A percentile compares a stretch with the other conserved stretches of the same genome.
phyloP scores from a whole-genome alignment of 2,888 invertebrate genomes.

The Oeneis ivallda region DNA sequence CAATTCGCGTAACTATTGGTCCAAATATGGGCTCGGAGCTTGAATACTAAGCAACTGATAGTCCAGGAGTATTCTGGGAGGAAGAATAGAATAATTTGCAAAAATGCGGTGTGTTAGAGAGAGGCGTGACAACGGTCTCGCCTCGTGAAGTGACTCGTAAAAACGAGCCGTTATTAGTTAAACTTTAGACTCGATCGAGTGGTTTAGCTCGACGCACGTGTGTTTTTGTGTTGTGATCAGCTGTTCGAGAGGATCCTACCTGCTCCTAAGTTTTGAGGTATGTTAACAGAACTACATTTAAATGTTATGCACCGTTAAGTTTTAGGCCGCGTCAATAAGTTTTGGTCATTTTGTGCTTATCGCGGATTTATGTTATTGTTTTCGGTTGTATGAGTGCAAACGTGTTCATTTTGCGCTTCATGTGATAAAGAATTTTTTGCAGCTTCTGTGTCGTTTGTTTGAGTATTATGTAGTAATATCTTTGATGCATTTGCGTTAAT shows the following conservation, averaged over 20 bases:
- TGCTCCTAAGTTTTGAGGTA: constrained; percentile 22
- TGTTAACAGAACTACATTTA: background rate
- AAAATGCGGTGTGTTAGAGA: constrained; percentile 67
- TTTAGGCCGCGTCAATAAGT: background rate
- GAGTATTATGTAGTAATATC: too few species aligned
- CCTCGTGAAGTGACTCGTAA: constrained; percentile 44
- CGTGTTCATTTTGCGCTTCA: too few species aligned
- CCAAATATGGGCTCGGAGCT: background rate
- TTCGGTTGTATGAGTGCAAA: too few species aligned
- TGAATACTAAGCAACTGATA: background rate
- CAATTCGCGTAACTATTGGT: background rate
- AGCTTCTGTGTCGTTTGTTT: too few species aligned
- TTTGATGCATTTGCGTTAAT: too few species aligned
- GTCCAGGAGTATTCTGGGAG: background rate
- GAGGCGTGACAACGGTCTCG: constrained; percentile 71
- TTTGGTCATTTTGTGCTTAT: too few species aligned
- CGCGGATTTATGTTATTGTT: too few species aligned
- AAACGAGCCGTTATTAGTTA: background rate
- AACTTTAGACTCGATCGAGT: constrained; percentile 37
- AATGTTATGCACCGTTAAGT: background rate
- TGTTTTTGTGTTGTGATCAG: constrained; percentile 27
- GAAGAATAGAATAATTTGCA: constrained; percentile 33
- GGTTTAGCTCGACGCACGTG: constrained; percentile 40
- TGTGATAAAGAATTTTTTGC: too few species aligned
- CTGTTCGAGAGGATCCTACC: constrained; percentile 5